A percentile compares a stretch with the other conserved stretches of the same genome.
Evolutionary conservation across 2,888 invertebrate species (phyloP).

Genomic region (Cremastinae sp.): DNA sequence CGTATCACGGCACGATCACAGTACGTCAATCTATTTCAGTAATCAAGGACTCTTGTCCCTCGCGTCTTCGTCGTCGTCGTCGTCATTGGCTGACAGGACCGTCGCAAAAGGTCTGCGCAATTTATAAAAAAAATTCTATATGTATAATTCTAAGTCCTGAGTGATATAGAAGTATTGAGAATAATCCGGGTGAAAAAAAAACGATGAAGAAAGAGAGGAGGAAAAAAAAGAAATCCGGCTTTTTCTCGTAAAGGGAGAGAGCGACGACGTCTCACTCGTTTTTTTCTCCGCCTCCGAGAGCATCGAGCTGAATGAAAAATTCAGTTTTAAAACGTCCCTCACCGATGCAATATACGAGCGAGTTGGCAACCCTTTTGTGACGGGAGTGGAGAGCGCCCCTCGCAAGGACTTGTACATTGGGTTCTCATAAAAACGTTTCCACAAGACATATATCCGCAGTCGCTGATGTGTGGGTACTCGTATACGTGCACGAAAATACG

Average conservation of each 20-base stretch:
- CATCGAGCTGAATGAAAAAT: constrained; percentile 57
- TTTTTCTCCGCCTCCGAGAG: constrained; percentile 45
- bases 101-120: constrained; percentile 31
- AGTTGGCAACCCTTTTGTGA: constrained; percentile 74
- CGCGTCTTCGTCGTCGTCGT: constrained; percentile 16
- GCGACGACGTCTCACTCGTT: constrained; percentile 28
- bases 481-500: constrained; percentile 60
- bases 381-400: constrained; percentile 74
- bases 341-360: constrained; percentile 51
- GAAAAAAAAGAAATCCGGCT: constrained; percentile 39
- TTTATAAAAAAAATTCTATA: constrained; percentile 15
- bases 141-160: constrained; percentile 53
- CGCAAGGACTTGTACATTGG: constrained; percentile 36
- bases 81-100: constrained; percentile 28
- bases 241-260: constrained; percentile 55
- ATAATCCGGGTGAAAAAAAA: constrained; percentile 50
- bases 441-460: not conserved
- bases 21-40: constrained; percentile 52
- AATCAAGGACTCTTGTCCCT: constrained; percentile 57
- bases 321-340: constrained; percentile 61
- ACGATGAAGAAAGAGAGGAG: constrained; percentile 21
- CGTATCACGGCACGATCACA: constrained; percentile 29
- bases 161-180: constrained; percentile 62
- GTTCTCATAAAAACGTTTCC: constrained; percentile 15
- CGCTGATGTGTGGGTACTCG: constrained; percentile 2